Evolutionary conservation across 1,140 invertebrate genomes (phyloP).

Genomic region (Danaus melanippus): DNA sequence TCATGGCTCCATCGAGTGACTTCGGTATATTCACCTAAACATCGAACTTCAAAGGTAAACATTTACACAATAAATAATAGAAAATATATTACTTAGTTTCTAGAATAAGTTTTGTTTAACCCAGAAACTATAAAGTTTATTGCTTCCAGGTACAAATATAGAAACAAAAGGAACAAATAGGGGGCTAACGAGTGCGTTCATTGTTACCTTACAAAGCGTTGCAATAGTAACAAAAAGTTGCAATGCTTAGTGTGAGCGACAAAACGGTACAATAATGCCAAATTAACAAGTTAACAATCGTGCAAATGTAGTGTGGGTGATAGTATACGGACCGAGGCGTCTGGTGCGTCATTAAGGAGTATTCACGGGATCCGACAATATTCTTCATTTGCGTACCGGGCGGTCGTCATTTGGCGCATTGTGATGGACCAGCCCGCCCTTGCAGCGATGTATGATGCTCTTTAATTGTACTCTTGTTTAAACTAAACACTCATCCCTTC

Average conservation of each 20-base stretch:
- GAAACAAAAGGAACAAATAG: no score
- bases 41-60: no score
- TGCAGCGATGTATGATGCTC: slow-evolving; percentile 45
- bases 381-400: slow-evolving; percentile 67
- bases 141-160: no score
- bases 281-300: slow-evolving; percentile 46
- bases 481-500: slow-evolving; percentile 12
- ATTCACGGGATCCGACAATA: slow-evolving; percentile 67
- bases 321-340: slow-evolving; percentile 26
- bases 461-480: slow-evolving; percentile 68
- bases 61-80: no score
- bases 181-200: no score
- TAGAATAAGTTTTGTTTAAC: no score
- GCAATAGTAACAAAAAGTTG: no score
- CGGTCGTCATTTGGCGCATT: slow-evolving; percentile 62
- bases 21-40: no score
- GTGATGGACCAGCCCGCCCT: slow-evolving; percentile 45
- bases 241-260: slow-evolving; percentile 2
- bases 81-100: no score
- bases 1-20: no score
- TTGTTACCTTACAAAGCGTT: no score
- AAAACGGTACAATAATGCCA: slow-evolving; percentile 25
- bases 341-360: slow-evolving; percentile 58
- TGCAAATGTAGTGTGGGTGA: slow-evolving; percentile 51
- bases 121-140: no score